phyloP scores from a whole-genome alignment of 2,888 invertebrate species.

The Sturmia bella region DNA sequence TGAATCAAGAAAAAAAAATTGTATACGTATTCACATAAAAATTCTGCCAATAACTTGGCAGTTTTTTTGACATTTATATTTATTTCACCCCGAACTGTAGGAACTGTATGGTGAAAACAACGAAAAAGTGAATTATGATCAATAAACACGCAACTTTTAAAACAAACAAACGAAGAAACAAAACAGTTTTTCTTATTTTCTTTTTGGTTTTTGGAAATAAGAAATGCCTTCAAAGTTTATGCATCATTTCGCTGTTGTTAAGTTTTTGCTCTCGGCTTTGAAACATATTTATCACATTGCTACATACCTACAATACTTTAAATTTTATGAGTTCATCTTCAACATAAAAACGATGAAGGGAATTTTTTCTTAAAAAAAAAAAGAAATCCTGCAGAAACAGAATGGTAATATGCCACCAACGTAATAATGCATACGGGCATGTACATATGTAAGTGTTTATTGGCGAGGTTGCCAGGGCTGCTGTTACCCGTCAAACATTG shows the following conservation, averaged over 20 bases:
- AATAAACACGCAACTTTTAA: conserved; percentile 71
- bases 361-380: conserved; percentile 53
- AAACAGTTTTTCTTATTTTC: conserved; percentile 55
- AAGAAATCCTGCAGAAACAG: conserved; percentile 49
- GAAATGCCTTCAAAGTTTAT: conserved; percentile 21
- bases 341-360: conserved; percentile 42
- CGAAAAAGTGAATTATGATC: conserved; percentile 71
- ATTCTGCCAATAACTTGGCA: conserved; percentile 62
- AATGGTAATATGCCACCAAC: conserved; percentile 44
- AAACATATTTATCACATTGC: conserved; percentile 63
- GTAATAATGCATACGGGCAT: conserved; percentile 43
- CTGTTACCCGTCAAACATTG: too few relatives aligned
- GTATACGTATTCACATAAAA: conserved; percentile 10
- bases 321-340: conserved; percentile 66
- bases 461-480: conserved; percentile 25
- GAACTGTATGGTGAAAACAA: conserved; percentile 65
- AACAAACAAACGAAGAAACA: conserved; percentile 57
- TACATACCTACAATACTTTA: conserved; percentile 36
- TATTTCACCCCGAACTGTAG: conserved; percentile 77
- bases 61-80: conserved; percentile 78
- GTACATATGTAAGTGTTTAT: not conserved
- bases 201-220: conserved; percentile 18
- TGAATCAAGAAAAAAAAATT: not conserved
- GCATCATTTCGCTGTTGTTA: conserved; percentile 25
- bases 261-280: conserved; percentile 42